phyloP scores from a whole-genome alignment of 1,140 invertebrate species.

The Hydropsyche tenuis region DNA sequence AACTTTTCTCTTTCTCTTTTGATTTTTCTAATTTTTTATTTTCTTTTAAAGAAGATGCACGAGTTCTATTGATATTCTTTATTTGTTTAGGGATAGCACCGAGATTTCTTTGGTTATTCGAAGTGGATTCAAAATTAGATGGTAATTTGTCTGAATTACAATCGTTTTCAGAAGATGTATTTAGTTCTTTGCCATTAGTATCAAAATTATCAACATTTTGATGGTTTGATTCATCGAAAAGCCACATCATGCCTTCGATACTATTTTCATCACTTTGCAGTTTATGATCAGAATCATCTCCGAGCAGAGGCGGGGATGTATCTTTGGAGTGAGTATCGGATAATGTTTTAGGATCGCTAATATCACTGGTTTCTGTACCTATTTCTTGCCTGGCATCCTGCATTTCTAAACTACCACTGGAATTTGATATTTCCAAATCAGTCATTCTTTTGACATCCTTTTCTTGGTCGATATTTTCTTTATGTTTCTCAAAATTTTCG shows the following conservation, averaged over 20 bases:
- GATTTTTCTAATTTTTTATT: conserved; percentile 61
- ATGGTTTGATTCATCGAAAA: conserved; percentile 54
- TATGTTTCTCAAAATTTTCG: conserved; percentile 46
- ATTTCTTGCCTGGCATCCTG: conserved; percentile 57
- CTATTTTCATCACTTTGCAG: conserved; percentile 56
- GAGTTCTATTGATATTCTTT: conserved; percentile 59
- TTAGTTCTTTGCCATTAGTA: conserved; percentile 39
- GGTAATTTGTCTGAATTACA: conserved; percentile 55
- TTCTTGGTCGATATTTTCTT: conserved; percentile 53
- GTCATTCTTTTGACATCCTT: conserved; percentile 57
- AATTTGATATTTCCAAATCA: conserved; percentile 64
- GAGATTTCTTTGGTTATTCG: conserved; percentile 65
- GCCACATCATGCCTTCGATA: conserved; percentile 60
- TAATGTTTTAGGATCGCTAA: conserved; percentile 48
- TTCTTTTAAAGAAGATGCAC: conserved; percentile 61
- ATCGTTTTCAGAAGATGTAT: conserved; percentile 49
- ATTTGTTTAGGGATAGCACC: conserved; percentile 78
- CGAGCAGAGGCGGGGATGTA: conserved; percentile 32
- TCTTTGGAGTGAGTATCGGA: conserved; percentile 46
- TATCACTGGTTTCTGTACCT: conserved; percentile 51
- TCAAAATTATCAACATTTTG: conserved; percentile 52
- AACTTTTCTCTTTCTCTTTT: conserved; percentile 57
- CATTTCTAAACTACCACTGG: conserved; percentile 64
- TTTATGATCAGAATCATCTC: conserved; percentile 44
- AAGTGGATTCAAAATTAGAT: conserved; percentile 58